Conservation (phyloP, 1,140 invertebrate genomes). For the Chymomyza costata region DNA sequence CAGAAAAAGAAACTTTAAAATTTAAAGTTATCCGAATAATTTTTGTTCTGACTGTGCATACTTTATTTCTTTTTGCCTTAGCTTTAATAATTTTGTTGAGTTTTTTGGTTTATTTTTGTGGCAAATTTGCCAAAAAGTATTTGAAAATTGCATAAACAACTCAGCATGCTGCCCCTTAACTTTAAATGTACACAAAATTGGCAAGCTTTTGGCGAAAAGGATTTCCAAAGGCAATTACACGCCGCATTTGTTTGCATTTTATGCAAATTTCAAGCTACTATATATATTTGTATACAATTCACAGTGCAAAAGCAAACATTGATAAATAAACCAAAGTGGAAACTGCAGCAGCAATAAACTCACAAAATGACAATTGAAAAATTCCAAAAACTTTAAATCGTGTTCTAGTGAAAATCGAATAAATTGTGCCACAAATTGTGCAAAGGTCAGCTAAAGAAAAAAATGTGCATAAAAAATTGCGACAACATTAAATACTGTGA, state of each 20-base stretch:
- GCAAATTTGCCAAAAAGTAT: too few relatives aligned
- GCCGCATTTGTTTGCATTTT: slow-evolving; percentile 30
- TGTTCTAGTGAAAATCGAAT: slow-evolving; percentile 56
- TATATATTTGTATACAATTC: slow-evolving; percentile 26
- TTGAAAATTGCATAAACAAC: too few relatives aligned
- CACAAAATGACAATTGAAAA: slow-evolving; percentile 29
- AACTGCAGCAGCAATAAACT: slow-evolving; percentile 20
- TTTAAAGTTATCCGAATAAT: too few relatives aligned
- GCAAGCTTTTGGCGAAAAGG: too few relatives aligned
- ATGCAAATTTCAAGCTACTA: slow-evolving; percentile 34
- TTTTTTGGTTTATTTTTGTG: slow-evolving; percentile 11
- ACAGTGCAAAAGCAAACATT: slow-evolving; percentile 44
- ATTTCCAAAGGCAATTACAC: too few relatives aligned
- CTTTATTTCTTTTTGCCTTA: too few relatives aligned
- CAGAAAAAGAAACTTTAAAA: too few relatives aligned
- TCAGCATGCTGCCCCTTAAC: too few relatives aligned
- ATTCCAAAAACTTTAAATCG: slow-evolving; percentile 38
- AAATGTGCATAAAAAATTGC: slow-evolving; percentile 64
- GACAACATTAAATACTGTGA: slow-evolving; percentile 41
- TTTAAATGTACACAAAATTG: too few relatives aligned
- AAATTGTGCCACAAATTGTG: slow-evolving; percentile 42
- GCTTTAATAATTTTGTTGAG: too few relatives aligned
- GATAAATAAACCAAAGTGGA: slow-evolving; percentile 48
- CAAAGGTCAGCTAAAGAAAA: slow-evolving; percentile 47
- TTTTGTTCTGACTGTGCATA: too few relatives aligned